Percentiles rank a stretch among this genome's conserved stretches.
phyloP scores from a whole-genome alignment of 2,113 vertebrate species.

The Corythornis cristatus region DNA sequence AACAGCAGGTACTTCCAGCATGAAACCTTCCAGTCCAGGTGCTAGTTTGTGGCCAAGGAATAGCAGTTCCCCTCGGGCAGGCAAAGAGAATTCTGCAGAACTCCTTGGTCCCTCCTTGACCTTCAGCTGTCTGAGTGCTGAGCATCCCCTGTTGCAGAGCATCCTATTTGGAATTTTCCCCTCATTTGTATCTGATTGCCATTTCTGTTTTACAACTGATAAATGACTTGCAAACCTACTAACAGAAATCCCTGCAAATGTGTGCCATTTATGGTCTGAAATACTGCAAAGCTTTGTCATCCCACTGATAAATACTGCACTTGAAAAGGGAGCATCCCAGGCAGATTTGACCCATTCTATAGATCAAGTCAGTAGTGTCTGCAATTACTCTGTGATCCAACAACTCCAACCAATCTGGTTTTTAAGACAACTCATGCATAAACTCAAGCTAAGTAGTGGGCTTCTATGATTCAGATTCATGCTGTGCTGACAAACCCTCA shows the following conservation, averaged over 20 bases:
- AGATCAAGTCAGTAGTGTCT: neutral
- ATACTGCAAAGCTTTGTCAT: conserved; percentile 21
- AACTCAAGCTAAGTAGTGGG: conserved; percentile 34
- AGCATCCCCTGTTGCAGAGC: no score
- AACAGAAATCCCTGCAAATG: neutral
- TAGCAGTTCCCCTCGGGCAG: neutral
- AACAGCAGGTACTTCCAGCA: neutral
- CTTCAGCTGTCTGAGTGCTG: no score
- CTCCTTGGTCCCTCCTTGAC: no score
- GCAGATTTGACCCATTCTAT: neutral
- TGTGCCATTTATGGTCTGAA: neutral
- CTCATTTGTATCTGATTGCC: conserved; percentile 2
- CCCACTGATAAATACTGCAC: neutral
- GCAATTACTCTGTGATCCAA: conserved; percentile 3
- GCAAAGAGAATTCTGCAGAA: neutral
- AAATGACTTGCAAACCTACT: conserved; percentile 31
- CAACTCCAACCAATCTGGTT: conserved; percentile 42
- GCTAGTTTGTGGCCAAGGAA: neutral
- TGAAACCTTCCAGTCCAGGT: neutral
- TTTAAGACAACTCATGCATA: conserved; percentile 49
- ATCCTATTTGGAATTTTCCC: neutral
- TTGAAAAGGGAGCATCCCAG: conserved; percentile 29
- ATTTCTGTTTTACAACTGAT: conserved; percentile 24
- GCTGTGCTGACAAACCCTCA: conserved; percentile 34
- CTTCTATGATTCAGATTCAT: conserved; percentile 49